phyloP scores from a whole-genome alignment of 2,113 vertebrate species.

The Lycocorax pyrrhopterus region DNA sequence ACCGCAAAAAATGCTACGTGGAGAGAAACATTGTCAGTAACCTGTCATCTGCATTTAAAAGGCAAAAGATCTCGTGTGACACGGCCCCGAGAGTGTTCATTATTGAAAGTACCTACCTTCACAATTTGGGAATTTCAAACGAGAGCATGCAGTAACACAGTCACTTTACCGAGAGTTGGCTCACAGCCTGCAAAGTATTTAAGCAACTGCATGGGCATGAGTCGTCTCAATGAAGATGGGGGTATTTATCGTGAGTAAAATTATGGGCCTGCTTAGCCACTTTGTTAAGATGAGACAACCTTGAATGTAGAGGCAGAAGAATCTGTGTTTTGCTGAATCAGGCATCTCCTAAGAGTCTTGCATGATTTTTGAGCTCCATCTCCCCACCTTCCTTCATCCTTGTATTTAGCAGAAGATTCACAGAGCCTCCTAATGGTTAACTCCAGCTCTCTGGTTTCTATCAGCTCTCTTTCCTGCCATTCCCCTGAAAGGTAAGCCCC shows the following conservation, averaged over 20 bases:
- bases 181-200: neutral
- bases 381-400: neutral
- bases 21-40: neutral
- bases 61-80: neutral
- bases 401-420: neutral
- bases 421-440: neutral
- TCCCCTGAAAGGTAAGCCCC: neutral
- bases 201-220: neutral
- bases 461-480: neutral
- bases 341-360: neutral
- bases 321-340: neutral
- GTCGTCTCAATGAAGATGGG: accelerated
- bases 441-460: neutral
- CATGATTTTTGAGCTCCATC: neutral
- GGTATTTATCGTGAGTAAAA: neutral
- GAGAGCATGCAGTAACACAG: neutral
- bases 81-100: neutral
- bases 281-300: neutral
- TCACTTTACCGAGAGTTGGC: neutral
- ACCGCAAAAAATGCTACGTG: accelerated
- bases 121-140: neutral
- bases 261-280: neutral
- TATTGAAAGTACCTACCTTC: neutral
- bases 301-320: neutral
- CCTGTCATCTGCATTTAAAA: neutral